Percentiles rank a stretch among this genome's conserved stretches.
phyloP scores from a whole-genome alignment of 2,797 vertebrate species.

The Arvicola amphibius region DNA sequence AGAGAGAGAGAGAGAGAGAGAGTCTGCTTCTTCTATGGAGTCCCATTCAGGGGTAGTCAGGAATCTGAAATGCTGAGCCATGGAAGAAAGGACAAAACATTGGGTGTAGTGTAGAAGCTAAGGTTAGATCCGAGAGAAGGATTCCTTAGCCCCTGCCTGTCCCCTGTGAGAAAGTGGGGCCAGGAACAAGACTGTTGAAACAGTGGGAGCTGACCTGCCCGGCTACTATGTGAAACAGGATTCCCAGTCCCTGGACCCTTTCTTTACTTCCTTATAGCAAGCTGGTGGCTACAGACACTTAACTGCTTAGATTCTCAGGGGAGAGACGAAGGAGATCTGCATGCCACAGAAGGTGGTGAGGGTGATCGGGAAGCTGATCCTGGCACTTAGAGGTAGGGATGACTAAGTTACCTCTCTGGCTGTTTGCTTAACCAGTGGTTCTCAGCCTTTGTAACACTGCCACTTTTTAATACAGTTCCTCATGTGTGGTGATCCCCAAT shows the following conservation, averaged over 20 bases:
- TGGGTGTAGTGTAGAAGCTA: not conserved
- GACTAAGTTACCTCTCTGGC: conserved; percentile 33
- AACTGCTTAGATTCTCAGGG: conserved; percentile 32
- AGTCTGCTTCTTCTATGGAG: not conserved
- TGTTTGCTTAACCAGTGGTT: not conserved
- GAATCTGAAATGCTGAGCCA: not conserved
- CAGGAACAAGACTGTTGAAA: conserved; percentile 40
- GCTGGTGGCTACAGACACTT: conserved; percentile 53
- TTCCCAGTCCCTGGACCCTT: not conserved
- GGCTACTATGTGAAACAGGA: conserved; percentile 48
- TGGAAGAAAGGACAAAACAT: not conserved
- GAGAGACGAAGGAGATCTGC: conserved; percentile 7
- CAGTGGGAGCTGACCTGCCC: not conserved
- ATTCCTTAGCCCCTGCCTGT: not conserved
- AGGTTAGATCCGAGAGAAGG: not conserved
- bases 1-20: too few species aligned
- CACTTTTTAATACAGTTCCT: not conserved
- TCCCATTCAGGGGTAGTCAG: not conserved
- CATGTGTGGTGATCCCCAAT: not conserved
- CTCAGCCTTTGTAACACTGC: not conserved
- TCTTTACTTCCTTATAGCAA: conserved; percentile 41
- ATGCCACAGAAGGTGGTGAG: conserved; percentile 47
- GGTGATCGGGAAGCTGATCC: conserved; percentile 32
- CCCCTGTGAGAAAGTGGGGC: not conserved
- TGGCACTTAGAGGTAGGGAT: conserved; percentile 46